Evolutionary conservation across 2,113 vertebrate genomes (phyloP).

Genomic region (Dicentrarchus labrax): DNA sequence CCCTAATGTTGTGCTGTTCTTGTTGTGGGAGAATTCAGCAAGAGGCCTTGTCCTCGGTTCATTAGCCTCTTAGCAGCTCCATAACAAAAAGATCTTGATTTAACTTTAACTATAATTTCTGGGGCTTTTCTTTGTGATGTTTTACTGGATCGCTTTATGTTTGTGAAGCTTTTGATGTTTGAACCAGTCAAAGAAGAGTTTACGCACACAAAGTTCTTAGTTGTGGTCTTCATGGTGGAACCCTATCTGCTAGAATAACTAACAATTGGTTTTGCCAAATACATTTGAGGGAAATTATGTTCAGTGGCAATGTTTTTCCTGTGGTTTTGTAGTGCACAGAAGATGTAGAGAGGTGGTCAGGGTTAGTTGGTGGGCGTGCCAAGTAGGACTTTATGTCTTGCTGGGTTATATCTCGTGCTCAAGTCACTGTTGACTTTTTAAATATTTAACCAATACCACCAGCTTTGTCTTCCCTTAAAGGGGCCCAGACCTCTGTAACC

Average conservation of each 20-base stretch:
- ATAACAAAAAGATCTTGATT: constrained; percentile 3
- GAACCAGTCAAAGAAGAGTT: neutral
- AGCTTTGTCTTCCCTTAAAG: neutral
- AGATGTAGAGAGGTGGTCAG: neutral
- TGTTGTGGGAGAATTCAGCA: constrained; percentile 34
- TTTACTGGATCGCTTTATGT: neutral
- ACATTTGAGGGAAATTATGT: neutral
- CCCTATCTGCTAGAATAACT: neutral
- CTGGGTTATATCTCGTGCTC: neutral
- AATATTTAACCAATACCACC: neutral
- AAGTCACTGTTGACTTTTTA: neutral
- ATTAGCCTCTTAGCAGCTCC: constrained; percentile 19
- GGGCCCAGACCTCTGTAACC: too few species aligned
- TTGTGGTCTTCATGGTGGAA: neutral
- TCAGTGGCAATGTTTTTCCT: neutral
- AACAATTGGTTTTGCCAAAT: too few species aligned
- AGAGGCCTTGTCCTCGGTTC: constrained; percentile 32
- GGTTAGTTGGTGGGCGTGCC: neutral
- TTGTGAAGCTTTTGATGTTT: neutral
- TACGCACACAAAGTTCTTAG: neutral
- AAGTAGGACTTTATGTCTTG: neutral
- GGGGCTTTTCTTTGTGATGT: neutral
- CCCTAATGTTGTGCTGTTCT: constrained; percentile 27
- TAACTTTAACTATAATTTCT: neutral
- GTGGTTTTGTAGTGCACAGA: neutral